These are phyloP conservation scores for Macrophya annulata DNA, from an alignment of 2,888 invertebrate species.

Conservation along the genomic window DNA sequence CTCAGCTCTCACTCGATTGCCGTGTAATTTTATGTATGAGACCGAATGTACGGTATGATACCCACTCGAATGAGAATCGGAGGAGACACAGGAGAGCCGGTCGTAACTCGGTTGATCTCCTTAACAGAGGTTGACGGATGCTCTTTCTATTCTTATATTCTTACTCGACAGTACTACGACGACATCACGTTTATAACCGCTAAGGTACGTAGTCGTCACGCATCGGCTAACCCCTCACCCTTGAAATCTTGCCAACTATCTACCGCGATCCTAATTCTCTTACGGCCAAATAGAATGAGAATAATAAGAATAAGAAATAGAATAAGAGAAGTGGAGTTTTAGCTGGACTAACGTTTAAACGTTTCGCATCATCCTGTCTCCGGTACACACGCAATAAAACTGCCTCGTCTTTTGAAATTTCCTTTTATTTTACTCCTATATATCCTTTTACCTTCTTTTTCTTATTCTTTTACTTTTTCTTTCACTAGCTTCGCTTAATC, in stretches of 20 bases:
- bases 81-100: background rate
- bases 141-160: slow-evolving; percentile 38
- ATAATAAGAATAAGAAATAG: background rate
- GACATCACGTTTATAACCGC: slow-evolving; percentile 27
- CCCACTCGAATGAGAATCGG: slow-evolving; percentile 27
- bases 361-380: background rate
- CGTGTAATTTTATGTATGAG: background rate
- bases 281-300: background rate
- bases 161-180: background rate
- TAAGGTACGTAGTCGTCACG: slow-evolving; percentile 32
- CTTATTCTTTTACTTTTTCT: background rate
- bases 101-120: slow-evolving; percentile 8
- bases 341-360: background rate
- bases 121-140: slow-evolving; percentile 29
- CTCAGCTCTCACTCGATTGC: background rate
- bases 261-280: background rate
- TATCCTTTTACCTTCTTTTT: background rate
- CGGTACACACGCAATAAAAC: background rate
- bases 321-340: background rate
- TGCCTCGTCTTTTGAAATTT: background rate
- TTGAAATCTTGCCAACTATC: slow-evolving; percentile 47
- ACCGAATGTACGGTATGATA: background rate
- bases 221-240: slow-evolving; percentile 48
- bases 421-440: background rate
- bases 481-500: background rate